A percentile compares a stretch with the other conserved stretches of the same genome.
Evolutionary conservation across 1,140 invertebrate species (phyloP).

Genomic region (Diorhabda sublineata): DNA sequence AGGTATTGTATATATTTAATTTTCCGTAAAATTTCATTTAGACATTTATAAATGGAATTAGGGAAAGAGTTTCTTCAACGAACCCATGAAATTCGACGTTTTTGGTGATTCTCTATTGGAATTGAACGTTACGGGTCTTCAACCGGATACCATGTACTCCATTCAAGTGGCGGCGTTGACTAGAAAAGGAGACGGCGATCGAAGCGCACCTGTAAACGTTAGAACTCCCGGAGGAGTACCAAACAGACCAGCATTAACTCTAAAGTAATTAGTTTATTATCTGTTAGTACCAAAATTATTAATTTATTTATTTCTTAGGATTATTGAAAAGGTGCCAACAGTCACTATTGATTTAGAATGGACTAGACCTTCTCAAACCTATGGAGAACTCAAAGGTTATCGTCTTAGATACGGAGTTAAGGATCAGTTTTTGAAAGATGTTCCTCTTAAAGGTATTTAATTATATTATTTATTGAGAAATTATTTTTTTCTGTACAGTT

Average conservation of each 20-base stretch:
- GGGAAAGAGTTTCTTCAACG: conserved; percentile 76
- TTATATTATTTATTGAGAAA: no score
- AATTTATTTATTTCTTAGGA: conserved; percentile 51
- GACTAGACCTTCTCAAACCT: conserved; percentile 80
- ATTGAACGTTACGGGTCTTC: conserved; percentile 80
- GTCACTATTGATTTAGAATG: conserved; percentile 87
- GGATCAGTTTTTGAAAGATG: conserved; percentile 72
- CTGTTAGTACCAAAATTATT: neutral
- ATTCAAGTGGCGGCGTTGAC: conserved; percentile 91
- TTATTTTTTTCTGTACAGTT: no score
- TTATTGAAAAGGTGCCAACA: conserved; percentile 76
- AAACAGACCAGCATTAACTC: conserved; percentile 74
- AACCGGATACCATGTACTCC: conserved; percentile 90
- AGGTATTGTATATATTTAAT: conserved; percentile 53
- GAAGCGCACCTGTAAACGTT: conserved; percentile 75
- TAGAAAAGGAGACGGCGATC: conserved; percentile 88
- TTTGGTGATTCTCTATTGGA: conserved; percentile 72
- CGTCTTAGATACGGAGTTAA: conserved; percentile 82
- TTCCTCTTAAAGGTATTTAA: conserved; percentile 53
- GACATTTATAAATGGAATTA: conserved; percentile 35
- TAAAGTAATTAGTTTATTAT: conserved; percentile 62
- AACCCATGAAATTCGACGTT: conserved; percentile 80
- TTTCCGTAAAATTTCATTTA: neutral
- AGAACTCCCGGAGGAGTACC: conserved; percentile 92
- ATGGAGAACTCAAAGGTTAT: conserved; percentile 83